Conservation (phyloP, 1,140 invertebrate species). For the Proctacanthus coquilletti region DNA sequence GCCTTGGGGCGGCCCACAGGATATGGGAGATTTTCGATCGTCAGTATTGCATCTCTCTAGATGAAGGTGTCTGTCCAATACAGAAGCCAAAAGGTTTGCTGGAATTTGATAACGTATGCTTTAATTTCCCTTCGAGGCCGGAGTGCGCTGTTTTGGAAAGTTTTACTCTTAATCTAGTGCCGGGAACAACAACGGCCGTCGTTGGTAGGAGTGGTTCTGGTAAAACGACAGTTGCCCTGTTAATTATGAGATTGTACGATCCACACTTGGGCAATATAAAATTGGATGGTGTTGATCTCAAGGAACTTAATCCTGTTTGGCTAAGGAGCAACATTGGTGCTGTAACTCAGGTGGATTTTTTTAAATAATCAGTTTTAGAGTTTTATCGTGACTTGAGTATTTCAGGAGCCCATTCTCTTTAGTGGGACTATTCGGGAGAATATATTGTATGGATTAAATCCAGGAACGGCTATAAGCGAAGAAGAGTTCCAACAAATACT, state of each 20-base stretch:
- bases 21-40: constrained; percentile 84
- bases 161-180: constrained; percentile 50
- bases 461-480: constrained; percentile 30
- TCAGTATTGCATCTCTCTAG: constrained; percentile 51
- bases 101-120: constrained; percentile 52
- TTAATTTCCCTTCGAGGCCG: constrained; percentile 57
- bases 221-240: constrained; percentile 62
- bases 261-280: constrained; percentile 46
- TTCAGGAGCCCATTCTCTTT: constrained; percentile 64
- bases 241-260: constrained; percentile 72
- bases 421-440: constrained; percentile 67
- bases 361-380: constrained; percentile 15
- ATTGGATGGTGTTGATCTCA: constrained; percentile 50
- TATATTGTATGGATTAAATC: constrained; percentile 61
- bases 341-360: constrained; percentile 43
- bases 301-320: constrained; percentile 49
- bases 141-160: constrained; percentile 45
- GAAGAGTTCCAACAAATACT: constrained; percentile 43
- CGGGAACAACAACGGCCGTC: constrained; percentile 55
- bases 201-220: constrained; percentile 77
- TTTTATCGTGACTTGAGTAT: constrained; percentile 3
- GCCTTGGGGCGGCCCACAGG: constrained; percentile 74
- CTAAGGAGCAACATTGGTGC: constrained; percentile 58
- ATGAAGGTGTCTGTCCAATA: constrained; percentile 34
- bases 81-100: constrained; percentile 34